Conservation (phyloP, 2,797 vertebrate genomes). For the Bufotes viridis region DNA sequence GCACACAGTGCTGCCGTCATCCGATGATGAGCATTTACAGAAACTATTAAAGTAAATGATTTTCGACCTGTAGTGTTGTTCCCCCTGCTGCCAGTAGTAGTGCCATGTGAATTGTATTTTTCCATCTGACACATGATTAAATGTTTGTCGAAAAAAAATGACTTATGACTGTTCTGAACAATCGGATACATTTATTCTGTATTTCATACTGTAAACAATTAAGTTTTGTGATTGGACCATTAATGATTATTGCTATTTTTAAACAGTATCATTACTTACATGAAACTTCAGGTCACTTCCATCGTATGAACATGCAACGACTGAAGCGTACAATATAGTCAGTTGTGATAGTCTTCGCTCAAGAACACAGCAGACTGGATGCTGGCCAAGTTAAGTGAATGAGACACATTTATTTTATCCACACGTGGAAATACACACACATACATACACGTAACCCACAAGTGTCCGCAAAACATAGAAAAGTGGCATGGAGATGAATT, state of each 20-base stretch:
- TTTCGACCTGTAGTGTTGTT: no score
- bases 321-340: not conserved
- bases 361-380: not conserved
- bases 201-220: not conserved
- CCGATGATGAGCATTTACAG: no score
- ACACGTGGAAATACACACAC: not conserved
- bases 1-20: no score
- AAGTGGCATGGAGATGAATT: constrained; percentile 3
- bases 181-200: no score
- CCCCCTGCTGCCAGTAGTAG: no score
- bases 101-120: not conserved
- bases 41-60: no score
- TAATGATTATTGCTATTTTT: not conserved
- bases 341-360: not conserved
- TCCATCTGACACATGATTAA: not conserved
- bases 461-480: not conserved
- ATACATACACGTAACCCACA: not conserved
- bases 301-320: not conserved
- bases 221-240: not conserved
- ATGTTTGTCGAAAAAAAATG: not conserved
- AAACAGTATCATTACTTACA: not conserved
- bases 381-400: not conserved
- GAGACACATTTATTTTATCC: constrained; percentile 10
- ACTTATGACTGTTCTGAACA: not conserved
- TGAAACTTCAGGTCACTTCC: not conserved